Conservation (phyloP, 53 echinoderm and acorn worm species). For the Arbacia lixula region DNA sequence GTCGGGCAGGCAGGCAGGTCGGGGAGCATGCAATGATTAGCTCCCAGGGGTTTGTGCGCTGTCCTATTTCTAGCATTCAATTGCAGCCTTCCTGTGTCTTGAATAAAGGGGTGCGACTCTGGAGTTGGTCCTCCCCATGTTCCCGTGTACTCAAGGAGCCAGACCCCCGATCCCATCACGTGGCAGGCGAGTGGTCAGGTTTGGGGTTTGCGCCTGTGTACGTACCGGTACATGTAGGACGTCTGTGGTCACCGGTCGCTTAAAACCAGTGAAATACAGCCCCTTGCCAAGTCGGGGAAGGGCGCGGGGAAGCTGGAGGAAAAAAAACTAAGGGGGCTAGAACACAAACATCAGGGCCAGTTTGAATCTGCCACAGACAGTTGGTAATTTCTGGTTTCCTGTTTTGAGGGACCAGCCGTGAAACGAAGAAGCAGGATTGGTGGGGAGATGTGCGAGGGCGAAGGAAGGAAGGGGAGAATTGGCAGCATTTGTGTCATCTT, state of each 20-base stretch:
- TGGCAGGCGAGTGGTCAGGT: too few species aligned
- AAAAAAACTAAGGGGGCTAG: too few species aligned
- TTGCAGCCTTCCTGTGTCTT: slow-evolving; percentile 28
- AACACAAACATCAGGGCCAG: slow-evolving; percentile 16
- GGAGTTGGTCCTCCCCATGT: too few species aligned
- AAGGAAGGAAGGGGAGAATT: slow-evolving; percentile 54
- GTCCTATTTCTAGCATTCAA: slow-evolving; percentile 35
- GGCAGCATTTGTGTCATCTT: slow-evolving; percentile 62
- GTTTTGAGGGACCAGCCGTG: slow-evolving; percentile 40
- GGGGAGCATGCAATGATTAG: not conserved
- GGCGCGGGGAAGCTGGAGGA: too few species aligned
- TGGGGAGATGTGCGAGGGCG: slow-evolving; percentile 45
- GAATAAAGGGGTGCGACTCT: too few species aligned
- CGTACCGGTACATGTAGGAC: too few species aligned
- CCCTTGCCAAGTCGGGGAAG: too few species aligned
- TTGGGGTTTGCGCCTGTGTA: too few species aligned
- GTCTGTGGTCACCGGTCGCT: too few species aligned
- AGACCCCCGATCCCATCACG: too few species aligned
- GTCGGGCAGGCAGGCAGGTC: not conserved
- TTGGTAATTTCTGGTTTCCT: slow-evolving; percentile 45
- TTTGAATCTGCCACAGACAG: slow-evolving; percentile 27
- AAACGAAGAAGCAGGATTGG: slow-evolving; percentile 35
- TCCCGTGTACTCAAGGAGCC: too few species aligned
- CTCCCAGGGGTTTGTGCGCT: slow-evolving; percentile 11
- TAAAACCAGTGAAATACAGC: too few species aligned